phyloP scores from a whole-genome alignment of 1,140 invertebrate species.

The Nymphalis io region DNA sequence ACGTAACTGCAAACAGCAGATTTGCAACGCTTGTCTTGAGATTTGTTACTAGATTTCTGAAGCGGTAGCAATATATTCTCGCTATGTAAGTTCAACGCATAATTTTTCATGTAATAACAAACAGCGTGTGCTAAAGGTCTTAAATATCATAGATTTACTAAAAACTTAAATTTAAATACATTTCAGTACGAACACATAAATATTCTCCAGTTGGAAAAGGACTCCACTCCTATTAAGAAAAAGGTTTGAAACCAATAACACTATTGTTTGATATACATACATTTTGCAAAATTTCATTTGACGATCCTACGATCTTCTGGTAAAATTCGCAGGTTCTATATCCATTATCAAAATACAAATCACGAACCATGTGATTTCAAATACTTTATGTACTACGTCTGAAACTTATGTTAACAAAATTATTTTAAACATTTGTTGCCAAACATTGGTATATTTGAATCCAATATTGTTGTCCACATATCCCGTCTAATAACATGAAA shows the following conservation, averaged over 20 bases:
- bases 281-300: too few relatives aligned
- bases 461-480: slow-evolving; percentile 3
- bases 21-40: slow-evolving; percentile 51
- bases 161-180: neutral
- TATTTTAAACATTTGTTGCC: slow-evolving; percentile 4
- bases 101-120: neutral
- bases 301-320: too few relatives aligned
- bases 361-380: too few relatives aligned
- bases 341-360: too few relatives aligned
- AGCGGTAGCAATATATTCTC: slow-evolving; percentile 7
- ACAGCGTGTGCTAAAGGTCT: neutral
- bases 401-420: too few relatives aligned
- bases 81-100: neutral
- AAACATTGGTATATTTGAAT: neutral
- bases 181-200: neutral
- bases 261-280: too few relatives aligned
- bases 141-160: neutral
- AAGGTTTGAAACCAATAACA: neutral
- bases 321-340: neutral
- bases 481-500: slow-evolving; percentile 6
- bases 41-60: slow-evolving; percentile 44
- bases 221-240: neutral
- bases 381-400: too few relatives aligned
- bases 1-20: slow-evolving; percentile 49
- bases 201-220: neutral